A percentile compares a stretch with the other conserved stretches of the same genome.
Conservation (phyloP, 2,888 invertebrate genomes). For the Microdon myrmicae region DNA sequence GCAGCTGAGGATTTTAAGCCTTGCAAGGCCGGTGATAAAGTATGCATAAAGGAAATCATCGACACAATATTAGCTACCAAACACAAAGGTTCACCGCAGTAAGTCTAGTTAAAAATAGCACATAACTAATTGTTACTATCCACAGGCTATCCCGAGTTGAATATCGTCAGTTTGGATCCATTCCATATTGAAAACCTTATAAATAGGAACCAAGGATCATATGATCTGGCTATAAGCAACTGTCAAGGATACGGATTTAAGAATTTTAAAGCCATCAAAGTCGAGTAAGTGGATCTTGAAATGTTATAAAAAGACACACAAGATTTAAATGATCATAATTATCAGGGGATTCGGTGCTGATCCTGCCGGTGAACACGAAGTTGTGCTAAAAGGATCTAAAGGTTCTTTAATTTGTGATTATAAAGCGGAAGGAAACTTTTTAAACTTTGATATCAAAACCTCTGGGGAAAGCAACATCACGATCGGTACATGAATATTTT, state of each 20-base stretch:
- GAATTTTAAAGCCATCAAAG: slow-evolving; percentile 45
- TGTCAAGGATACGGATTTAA: slow-evolving; percentile 56
- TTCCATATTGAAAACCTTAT: slow-evolving; percentile 56
- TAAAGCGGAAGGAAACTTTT: slow-evolving; percentile 61
- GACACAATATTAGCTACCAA: slow-evolving; percentile 39
- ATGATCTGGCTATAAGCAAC: slow-evolving; percentile 59
- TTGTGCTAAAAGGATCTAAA: slow-evolving; percentile 26
- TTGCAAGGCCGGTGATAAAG: slow-evolving; percentile 35
- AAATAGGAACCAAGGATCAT: slow-evolving; percentile 59
- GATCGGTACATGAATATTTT: slow-evolving; percentile 44
- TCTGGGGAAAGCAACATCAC: slow-evolving; percentile 59
- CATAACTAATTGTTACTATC: not conserved
- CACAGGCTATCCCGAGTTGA: slow-evolving; percentile 56
- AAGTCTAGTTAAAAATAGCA: not conserved
- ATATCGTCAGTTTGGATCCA: slow-evolving; percentile 59
- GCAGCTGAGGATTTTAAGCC: slow-evolving; percentile 42
- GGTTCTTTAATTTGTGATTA: slow-evolving; percentile 58
- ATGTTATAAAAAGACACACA: not conserved
- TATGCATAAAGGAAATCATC: slow-evolving; percentile 39
- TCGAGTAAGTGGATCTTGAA: slow-evolving; percentile 55
- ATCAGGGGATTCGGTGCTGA: slow-evolving; percentile 58
- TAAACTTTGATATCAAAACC: slow-evolving; percentile 64
- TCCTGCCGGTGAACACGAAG: slow-evolving; percentile 54
- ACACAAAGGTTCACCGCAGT: slow-evolving; percentile 14
- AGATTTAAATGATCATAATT: not conserved